Conservation (phyloP, 2,797 vertebrate species). For the Hydrocynus forskahlii region DNA sequence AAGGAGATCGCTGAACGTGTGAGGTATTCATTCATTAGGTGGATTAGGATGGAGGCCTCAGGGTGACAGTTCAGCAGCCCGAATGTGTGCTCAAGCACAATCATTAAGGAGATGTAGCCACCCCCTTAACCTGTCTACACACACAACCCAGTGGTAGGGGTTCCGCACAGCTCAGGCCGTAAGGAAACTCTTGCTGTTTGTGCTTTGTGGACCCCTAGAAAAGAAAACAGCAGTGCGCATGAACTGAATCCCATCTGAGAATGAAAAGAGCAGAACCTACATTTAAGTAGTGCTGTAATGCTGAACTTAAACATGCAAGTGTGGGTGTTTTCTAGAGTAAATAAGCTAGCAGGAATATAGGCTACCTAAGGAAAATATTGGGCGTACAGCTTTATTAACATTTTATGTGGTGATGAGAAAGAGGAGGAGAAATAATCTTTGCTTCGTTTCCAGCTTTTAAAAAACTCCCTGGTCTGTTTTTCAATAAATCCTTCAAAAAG, state of each 20-base stretch:
- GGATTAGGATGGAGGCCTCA: constrained; percentile 59
- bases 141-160: constrained; percentile 3
- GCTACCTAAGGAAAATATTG: neutral
- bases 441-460: constrained; percentile 2
- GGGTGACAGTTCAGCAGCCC: constrained; percentile 65
- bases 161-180: constrained; percentile 57
- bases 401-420: neutral
- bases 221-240: constrained; percentile 30
- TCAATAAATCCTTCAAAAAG: constrained; percentile 3
- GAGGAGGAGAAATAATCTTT: neutral
- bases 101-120: constrained; percentile 43
- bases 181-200: constrained; percentile 53
- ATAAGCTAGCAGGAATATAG: neutral
- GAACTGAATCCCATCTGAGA: constrained; percentile 11
- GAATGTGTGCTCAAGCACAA: constrained; percentile 48
- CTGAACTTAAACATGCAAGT: neutral
- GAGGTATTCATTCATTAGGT: constrained; percentile 65
- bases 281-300: constrained; percentile 17
- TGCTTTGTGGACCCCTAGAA: constrained; percentile 32
- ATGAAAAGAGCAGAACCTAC: constrained; percentile 26
- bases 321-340: neutral
- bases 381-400: neutral
- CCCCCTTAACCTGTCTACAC: constrained; percentile 13
- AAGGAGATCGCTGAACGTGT: constrained; percentile 51
- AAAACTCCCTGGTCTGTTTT: neutral